Base-by-base conservation (phyloP, 92 coral and sea anemone species). In the Palythoa caribaeorum region DNA sequence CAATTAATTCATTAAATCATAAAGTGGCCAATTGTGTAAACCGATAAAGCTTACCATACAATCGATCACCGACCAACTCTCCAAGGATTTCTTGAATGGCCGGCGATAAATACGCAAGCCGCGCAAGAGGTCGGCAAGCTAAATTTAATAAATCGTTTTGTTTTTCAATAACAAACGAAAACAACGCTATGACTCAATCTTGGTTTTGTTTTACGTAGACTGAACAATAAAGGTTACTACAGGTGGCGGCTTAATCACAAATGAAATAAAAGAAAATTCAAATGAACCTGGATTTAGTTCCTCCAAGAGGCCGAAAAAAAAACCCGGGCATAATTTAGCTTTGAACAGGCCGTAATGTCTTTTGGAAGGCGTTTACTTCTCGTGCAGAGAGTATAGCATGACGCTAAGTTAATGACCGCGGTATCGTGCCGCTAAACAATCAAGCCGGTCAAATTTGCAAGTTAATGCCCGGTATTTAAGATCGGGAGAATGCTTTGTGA, bases 1-100 rank as follows among this genome's bases (percentile, higher is more conserved):
- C 91, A 87, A 91, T 91, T 79, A 83, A 83, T 91, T 87, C 93
- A 91, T 87, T 91, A 87, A 87, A 38, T 59, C 88, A 20, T 44
- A 91, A 91, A 91, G 80, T 91, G 89, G 38, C 62, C 85, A 73
- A 71, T 91, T 91, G 93, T 83, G 91, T 69, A 71, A 76, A 69
- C 68, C 78, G 93, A 83, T 87, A 86, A 83, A 87, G 73, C 85
- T 69, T 39, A n/a, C 66, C 48, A 38, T 55, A 21, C 83, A 21
- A 44, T 77, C 60, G 76, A 81, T 81, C 48, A 81, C 86, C 86
- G 86, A 65, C 86, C 76, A 81, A 81, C 47, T 81, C 86, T 81
- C 86, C 53, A 81, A 81, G 86, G 86, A 66, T 20, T 65, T 66
- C 38, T 28, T 81, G 86, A 81, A 81, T 66, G 47, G 86, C 73